Evolutionary conservation across 1,140 invertebrate genomes (phyloP), one percentile per base, ranked within the genome.

Genomic region (Limonius californicus): DNA sequence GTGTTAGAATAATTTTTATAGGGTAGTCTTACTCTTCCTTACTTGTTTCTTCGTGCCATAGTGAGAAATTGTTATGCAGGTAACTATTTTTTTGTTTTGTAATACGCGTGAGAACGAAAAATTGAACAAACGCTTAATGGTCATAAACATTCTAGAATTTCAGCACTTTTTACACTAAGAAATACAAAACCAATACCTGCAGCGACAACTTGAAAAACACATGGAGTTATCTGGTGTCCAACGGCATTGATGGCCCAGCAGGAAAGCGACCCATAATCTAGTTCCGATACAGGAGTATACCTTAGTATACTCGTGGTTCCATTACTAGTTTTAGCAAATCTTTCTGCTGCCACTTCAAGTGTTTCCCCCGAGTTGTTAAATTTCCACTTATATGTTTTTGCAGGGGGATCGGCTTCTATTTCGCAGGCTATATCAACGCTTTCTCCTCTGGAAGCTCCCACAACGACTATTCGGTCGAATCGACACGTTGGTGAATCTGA

Each of bases 321-420:
- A 72, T 86, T 87, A 67, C 82, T 83, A 20, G 83, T 85, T 63
- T 72, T 74, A n/a, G 73, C 67, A 78, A 85, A 91, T 57, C 86
- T 77, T 73, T 89, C 87, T 15, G 85, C 82, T 55, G 86, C 84
- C 53, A 92, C 85, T 75, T 92, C 89, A 50, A 91, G 76, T 19
- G 89, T 91, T 77, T 92, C 89, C 0, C 84, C 84, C 14, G 90
- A 92, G 78, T 92, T 93, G 80, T 94, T 94, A 80, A 94, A 93
- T 79, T 92, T 92, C 92, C 91, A 94, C 67, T 89, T 86, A 80
- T 95, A 95, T 70, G 84, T 87, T 67, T 84, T 82, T 14, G 90
- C 91, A 11, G 88, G 88, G 0, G 92, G 92, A 82, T 94, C 91
- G 0, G 92, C 89, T 73, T 94, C 90, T 62, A 95, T 89, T 75